Base-by-base conservation (phyloP, 2,888 invertebrate species). In the Melieria picta region DNA sequence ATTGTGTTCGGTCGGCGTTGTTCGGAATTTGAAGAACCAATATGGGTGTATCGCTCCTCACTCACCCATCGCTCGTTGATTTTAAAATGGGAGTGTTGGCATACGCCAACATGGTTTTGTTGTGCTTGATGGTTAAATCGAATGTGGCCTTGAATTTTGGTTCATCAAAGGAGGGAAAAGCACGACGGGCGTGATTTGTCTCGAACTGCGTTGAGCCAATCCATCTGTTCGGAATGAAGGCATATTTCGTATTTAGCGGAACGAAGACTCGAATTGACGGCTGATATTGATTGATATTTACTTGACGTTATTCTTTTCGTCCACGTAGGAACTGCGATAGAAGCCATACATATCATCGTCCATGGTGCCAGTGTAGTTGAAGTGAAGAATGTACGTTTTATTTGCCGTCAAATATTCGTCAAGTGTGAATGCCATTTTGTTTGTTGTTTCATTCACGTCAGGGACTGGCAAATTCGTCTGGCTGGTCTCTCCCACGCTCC, bases 91-190 rank as follows among this genome's bases (percentile, higher is more conserved):
- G 75, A 0, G 84, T 84, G 64, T 84, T 84, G 66, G 83, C 83
- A 9, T 80, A 74, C 9, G 81, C 69, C 10, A 75, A 82, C 58
- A 78, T 88, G 72, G 74, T 84, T 65, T 72, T 79, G 74, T 82
- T 87, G 58, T 82, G 83, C 7, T 71, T 82, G 7, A 89, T 83
- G 1, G 81, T 84, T 3, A 90, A 78, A 47, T 89, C 87, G 82
- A 92, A 93, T 0, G 87, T 89, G 0, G 93, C 92, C 82, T 93
- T 93, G 74, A 91, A 87, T 10, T 89, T 89, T 0, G 93, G 93
- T 80, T 93, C 93, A 80, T 94, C 94, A 79, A 94, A 94, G 79
- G 93, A 92, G 43, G 94, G 94, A 83, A 95, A 94, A 0, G 92
- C 94, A 76, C 88, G 88, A 30, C 93, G 90, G 0, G 92, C 92